A percentile compares a stretch with the other conserved stretches of the same genome.
These are phyloP conservation scores for Orientallactaga bullata DNA, from an alignment of 2,113 vertebrate species.

Conservation along the genomic window DNA sequence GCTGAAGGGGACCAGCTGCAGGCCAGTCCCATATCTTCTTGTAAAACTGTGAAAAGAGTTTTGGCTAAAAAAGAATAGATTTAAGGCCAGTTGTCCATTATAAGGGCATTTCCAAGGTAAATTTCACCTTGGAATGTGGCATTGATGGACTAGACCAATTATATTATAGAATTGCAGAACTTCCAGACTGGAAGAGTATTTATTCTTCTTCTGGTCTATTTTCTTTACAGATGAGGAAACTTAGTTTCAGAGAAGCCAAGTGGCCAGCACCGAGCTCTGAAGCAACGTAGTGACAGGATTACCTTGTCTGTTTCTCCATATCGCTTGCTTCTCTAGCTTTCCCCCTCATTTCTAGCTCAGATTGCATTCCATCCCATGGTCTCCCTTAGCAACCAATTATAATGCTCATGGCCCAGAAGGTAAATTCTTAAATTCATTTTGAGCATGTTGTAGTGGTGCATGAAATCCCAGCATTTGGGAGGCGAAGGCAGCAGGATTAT, in stretches of 20 bases:
- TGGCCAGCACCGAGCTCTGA: background rate
- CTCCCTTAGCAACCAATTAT: background rate
- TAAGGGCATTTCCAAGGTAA: background rate
- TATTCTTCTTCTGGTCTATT: background rate
- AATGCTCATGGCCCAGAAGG: background rate
- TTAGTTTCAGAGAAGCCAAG: background rate
- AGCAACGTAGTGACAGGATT: background rate
- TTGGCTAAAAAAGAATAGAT: background rate
- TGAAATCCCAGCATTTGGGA: background rate
- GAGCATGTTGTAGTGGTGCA: background rate
- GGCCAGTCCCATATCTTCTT: background rate
- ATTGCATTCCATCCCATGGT: background rate
- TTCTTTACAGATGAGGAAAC: background rate
- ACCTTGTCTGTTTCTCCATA: background rate
- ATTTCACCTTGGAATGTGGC: background rate
- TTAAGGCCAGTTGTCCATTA: background rate
- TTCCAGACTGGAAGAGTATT: background rate
- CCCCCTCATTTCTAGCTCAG: constrained; percentile 7
- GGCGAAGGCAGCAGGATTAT: background rate
- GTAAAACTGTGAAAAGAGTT: background rate
- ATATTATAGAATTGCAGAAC: background rate
- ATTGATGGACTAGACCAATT: background rate
- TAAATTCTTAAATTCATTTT: constrained; percentile 34
- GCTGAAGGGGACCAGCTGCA: background rate
- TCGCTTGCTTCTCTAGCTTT: background rate